phyloP scores from a whole-genome alignment of 2,888 invertebrate genomes.

The Lithophane leautieri region DNA sequence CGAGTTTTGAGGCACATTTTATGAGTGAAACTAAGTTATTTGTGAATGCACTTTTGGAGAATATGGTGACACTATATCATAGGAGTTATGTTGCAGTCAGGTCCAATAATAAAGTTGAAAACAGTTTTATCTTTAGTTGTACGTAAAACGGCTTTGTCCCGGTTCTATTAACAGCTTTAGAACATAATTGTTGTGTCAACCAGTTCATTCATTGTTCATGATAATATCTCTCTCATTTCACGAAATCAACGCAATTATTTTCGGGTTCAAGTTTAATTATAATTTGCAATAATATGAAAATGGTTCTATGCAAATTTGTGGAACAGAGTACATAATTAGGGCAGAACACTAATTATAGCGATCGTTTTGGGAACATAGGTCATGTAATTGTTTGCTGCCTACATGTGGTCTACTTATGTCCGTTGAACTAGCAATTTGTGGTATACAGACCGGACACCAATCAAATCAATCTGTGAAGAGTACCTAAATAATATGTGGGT shows the following conservation, averaged over 20 bases:
- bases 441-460: background rate
- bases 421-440: slow-evolving; percentile 37
- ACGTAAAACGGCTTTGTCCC: background rate
- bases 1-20: slow-evolving; percentile 59
- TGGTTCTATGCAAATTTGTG: slow-evolving; percentile 12
- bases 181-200: slow-evolving; percentile 32
- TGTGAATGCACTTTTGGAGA: slow-evolving; percentile 37
- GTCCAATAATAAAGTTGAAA: slow-evolving; percentile 16
- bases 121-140: slow-evolving; percentile 15
- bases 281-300: slow-evolving; percentile 35
- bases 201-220: slow-evolving; percentile 26
- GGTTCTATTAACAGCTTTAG: slow-evolving; percentile 22
- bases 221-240: slow-evolving; percentile 39
- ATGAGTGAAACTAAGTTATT: slow-evolving; percentile 51
- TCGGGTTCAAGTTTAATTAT: slow-evolving; percentile 34
- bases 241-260: slow-evolving; percentile 41
- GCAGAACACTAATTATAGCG: slow-evolving; percentile 25
- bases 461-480: slow-evolving; percentile 22
- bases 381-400: slow-evolving; percentile 17
- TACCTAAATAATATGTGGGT: background rate
- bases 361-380: slow-evolving; percentile 28
- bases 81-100: background rate
- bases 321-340: slow-evolving; percentile 28
- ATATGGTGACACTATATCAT: slow-evolving; percentile 4
- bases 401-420: slow-evolving; percentile 26